Evolutionary conservation across 1,140 invertebrate genomes (phyloP).

Genomic region (Rhopalosiphum padi): DNA sequence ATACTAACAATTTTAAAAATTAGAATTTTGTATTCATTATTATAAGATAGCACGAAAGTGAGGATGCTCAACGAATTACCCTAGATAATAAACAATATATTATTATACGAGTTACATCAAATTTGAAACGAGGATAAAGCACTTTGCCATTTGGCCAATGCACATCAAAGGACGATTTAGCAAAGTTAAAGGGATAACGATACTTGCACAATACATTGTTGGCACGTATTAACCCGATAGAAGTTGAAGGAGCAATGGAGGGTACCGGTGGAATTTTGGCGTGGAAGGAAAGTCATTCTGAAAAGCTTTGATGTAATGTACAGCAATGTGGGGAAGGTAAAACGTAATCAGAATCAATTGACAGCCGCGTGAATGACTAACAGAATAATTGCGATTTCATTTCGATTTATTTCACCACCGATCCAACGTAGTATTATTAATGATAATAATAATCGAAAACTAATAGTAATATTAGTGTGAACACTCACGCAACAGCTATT

Average conservation of each 20-base stretch:
- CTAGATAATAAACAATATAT: neutral
- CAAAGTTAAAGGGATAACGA: conserved; percentile 5
- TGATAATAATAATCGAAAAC: neutral
- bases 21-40: neutral
- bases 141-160: conserved; percentile 1
- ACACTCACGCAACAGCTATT: neutral
- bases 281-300: neutral
- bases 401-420: neutral
- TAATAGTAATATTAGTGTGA: neutral
- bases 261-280: neutral
- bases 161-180: conserved; percentile 14
- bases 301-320: neutral
- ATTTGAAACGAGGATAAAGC: neutral
- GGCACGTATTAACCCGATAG: neutral
- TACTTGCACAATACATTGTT: neutral
- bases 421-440: neutral
- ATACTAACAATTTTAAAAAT: neutral
- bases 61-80: neutral
- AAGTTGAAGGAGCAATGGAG: neutral
- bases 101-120: neutral
- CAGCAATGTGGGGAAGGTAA: neutral
- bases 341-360: conserved; percentile 43
- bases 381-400: conserved; percentile 18
- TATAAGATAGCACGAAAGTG: neutral
- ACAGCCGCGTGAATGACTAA: neutral